phyloP scores from a whole-genome alignment of 2,888 invertebrate genomes.

The Tiliacea citrago region DNA sequence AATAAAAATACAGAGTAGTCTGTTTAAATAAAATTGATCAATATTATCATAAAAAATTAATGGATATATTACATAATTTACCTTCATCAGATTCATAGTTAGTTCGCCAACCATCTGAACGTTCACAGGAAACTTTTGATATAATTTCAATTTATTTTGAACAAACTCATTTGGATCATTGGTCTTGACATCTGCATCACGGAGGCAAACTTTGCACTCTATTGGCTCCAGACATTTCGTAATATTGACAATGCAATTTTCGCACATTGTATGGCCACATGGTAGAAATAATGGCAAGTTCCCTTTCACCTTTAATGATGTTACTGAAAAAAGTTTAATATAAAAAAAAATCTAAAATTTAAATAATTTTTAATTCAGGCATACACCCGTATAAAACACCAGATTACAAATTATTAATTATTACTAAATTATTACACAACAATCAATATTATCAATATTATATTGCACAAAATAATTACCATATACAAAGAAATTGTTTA shows the following conservation, averaged over 20 bases:
- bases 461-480: no score
- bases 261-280: slow-evolving; percentile 93
- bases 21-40: not conserved
- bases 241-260: slow-evolving; percentile 89
- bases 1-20: not conserved
- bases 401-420: no score
- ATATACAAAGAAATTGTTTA: no score
- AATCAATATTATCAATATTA: no score
- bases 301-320: slow-evolving; percentile 68
- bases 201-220: slow-evolving; percentile 87
- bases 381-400: no score
- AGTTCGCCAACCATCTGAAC: slow-evolving; percentile 83
- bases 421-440: no score
- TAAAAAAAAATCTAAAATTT: no score
- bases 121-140: slow-evolving; percentile 82
- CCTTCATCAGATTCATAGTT: slow-evolving; percentile 74
- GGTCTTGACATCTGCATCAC: slow-evolving; percentile 73
- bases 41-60: not conserved
- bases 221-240: slow-evolving; percentile 83
- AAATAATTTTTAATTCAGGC: no score
- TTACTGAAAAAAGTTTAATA: slow-evolving; percentile 65
- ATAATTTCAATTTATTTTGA: slow-evolving; percentile 73
- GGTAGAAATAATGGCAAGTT: slow-evolving; percentile 91
- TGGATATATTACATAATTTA: slow-evolving; percentile 59
- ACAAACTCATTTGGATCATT: slow-evolving; percentile 68